Base-by-base conservation (phyloP, 2,888 invertebrate genomes). In the Leptodirus hochenwartii region DNA sequence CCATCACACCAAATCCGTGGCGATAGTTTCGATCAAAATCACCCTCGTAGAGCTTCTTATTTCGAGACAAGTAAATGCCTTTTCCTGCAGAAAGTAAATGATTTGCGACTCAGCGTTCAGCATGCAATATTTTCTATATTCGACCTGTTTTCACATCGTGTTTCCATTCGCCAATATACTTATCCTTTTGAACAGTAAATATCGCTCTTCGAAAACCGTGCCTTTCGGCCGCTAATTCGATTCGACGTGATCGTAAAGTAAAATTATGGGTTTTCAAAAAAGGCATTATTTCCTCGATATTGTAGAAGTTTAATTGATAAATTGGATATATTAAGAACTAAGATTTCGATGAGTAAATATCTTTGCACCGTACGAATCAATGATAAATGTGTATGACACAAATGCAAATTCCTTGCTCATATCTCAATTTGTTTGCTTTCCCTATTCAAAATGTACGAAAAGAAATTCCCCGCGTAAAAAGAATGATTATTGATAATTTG, bases 101-200 rank as follows among this genome's bases (percentile, higher is more conserved):
- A 20, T 17, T 28, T 28, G 17, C 16, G 3, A 5, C 16, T 5
- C 3, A 10, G 10, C 11, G 15, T 25, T 15, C 10, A 20, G 10
- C 17, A 17, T 9, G 11, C 2, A 15, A 17, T 9, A 6, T 15
- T 31, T 30, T 34, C 17, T 31, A 17, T 11, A 9, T 12, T n/a
- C 8, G 43, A 43, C 62, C 62, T 30, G 49, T 41, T 39, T 54
- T 56, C 29, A 47, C 40, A 43, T 69, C 65, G 20, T 55, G 46
- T 34, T 58, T 61, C 70, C 73, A 74, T 22, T 69, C 64, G 1
- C 75, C 74, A 29, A 57, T 54, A 38, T 69, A 73, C 43, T 50
- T 60, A 45, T 61, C 61, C 11, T 58, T 55, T 25, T 51, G 49
- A 0, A 61, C 54, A 11, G 60, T 64, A 39, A 65, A 69, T 41